Base-by-base conservation (phyloP, 2,797 vertebrate species). In the Botia kubotai region DNA sequence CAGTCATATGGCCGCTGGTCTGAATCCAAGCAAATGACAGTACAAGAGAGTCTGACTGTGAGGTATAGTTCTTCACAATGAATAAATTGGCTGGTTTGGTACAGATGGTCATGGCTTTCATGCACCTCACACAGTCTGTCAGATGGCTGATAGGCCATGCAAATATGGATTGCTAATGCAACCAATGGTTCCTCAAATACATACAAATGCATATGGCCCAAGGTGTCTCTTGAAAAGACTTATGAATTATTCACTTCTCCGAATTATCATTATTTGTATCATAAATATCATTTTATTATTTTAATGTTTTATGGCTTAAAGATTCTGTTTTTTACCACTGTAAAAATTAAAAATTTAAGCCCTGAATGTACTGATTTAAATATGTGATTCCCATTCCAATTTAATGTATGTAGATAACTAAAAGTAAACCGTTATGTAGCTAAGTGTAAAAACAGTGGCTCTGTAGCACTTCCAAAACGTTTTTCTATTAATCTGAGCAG, bases 71-170 rank as follows among this genome's bases (percentile, higher is more conserved):
- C 82, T 88, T 89, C 89, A 88, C 87, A 79, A 52, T 76, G 88
- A 88, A 87, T 86, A 83, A 86, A 89, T 89, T 90, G 91, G 87
- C 89, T 92, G 92, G 93, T 94, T 93, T 87, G 80, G 90, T 91
- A 93, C 92, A 93, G 93, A 93, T 92, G 75, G 83, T 85, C 92
- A 87, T 88, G 90, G 88, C 90, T 89, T 93, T 92, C 91, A 90
- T 88, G 85, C 70, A 87, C 89, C 91, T 84, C 87, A 89, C 88
- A 91, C 89, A 86, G 85, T 88, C 88, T 90, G 90, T 94, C 93
- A 93, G 88, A 90, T 91, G 94, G 90, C 88, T 94, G 93, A 94
- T 93, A 91, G 90, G 88, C 87, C 91, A 90, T 92, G 87, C 89
- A 87, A 81, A 88, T 91, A 91, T 90, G 87, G 88, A 89, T 80